Conservation (phyloP, 2,797 vertebrate species). For the Phrynocephalus forsythii region DNA sequence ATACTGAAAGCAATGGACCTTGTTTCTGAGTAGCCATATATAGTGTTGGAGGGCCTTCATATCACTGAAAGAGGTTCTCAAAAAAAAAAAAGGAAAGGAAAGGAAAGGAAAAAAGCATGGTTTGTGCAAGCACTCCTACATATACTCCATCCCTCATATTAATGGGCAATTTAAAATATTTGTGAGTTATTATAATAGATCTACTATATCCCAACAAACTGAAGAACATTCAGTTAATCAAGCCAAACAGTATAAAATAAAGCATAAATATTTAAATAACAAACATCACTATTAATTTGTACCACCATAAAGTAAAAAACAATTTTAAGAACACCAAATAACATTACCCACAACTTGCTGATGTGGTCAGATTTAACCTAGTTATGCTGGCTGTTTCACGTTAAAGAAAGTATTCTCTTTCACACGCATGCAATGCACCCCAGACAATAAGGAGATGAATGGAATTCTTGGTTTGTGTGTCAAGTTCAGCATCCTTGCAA, state of each 20-base stretch:
- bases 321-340: background rate
- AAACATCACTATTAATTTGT: background rate
- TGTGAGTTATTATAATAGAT: too few relatives aligned
- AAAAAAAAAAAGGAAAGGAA: too few relatives aligned
- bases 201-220: background rate
- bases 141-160: background rate
- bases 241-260: background rate
- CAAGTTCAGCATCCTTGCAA: background rate
- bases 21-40: background rate
- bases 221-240: background rate
- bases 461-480: background rate
- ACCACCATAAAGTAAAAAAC: background rate
- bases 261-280: background rate
- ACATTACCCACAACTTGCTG: background rate
- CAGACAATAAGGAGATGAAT: constrained; percentile 3
- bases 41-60: background rate
- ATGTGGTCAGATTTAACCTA: background rate
- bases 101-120: too few relatives aligned
- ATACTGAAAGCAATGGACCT: background rate
- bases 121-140: background rate
- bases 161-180: background rate
- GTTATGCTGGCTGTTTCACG: background rate
- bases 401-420: background rate
- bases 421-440: background rate
- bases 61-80: background rate